Evolutionary conservation across 1,140 invertebrate species (phyloP).

Genomic region (Tribolium castaneum): DNA sequence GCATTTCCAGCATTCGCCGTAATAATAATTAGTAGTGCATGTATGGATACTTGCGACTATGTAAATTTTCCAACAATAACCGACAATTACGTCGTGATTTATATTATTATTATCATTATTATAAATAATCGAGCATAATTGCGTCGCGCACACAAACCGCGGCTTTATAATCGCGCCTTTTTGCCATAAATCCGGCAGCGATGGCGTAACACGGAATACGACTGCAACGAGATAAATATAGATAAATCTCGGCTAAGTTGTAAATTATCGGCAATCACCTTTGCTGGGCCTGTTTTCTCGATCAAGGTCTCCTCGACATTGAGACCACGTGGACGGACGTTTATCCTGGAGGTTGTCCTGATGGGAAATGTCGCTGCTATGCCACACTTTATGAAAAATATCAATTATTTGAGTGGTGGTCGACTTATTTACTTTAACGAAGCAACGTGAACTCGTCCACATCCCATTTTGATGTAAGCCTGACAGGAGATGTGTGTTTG

Average conservation of each 20-base stretch:
- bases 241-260: background rate
- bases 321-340: conserved; percentile 1
- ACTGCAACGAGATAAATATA: conserved; percentile 7
- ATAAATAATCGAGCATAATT: conserved; percentile 31
- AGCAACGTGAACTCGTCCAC: background rate
- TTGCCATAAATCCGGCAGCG: conserved; percentile 5
- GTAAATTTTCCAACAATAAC: conserved; percentile 31
- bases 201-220: conserved; percentile 20
- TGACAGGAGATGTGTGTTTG: conserved; percentile 51
- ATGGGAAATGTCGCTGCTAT: conserved; percentile 7
- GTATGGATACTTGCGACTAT: conserved; percentile 22
- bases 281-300: conserved; percentile 16
- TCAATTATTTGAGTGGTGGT: background rate
- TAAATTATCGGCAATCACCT: conserved; percentile 27
- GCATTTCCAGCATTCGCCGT: conserved; percentile 22
- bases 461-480: conserved; percentile 39
- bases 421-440: background rate
- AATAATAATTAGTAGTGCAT: conserved; percentile 22
- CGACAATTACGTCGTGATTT: conserved; percentile 24
- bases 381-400: background rate
- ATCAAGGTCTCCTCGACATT: conserved; percentile 39
- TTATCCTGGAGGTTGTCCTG: conserved; percentile 25
- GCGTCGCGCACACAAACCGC: background rate
- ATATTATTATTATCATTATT: conserved; percentile 35
- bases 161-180: background rate